Percentiles rank a stretch among this genome's conserved stretches.
Conservation (phyloP, 1,140 invertebrate genomes). For the Nomia melanderi region DNA sequence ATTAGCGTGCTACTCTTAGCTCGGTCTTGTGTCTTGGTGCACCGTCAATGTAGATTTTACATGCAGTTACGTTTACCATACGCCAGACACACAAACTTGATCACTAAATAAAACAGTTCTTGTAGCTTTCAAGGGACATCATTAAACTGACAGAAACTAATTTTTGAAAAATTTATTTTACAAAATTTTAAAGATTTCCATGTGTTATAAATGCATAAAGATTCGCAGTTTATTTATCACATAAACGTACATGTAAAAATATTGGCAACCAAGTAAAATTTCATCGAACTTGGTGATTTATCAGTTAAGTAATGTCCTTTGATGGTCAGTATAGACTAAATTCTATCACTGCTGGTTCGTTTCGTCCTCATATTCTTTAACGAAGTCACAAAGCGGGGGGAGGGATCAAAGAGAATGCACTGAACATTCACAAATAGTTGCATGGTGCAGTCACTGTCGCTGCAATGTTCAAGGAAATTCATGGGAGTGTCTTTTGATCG, state of each 20-base stretch:
- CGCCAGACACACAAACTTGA: conserved; percentile 3
- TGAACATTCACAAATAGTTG: conserved; percentile 52
- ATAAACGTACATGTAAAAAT: not conserved
- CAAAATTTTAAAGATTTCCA: too few species aligned
- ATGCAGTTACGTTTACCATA: conserved; percentile 31
- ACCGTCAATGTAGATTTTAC: conserved; percentile 25
- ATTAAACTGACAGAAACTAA: too few species aligned
- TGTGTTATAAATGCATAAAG: too few species aligned
- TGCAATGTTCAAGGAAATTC: conserved; percentile 12
- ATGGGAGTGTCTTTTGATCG: conserved; percentile 6
- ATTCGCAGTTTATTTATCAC: too few species aligned
- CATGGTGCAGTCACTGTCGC: conserved; percentile 49
- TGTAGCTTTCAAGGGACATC: not conserved
- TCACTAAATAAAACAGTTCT: not conserved
- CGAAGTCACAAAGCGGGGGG: too few species aligned
- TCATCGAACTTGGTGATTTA: not conserved
- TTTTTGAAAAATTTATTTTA: too few species aligned
- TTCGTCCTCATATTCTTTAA: not conserved
- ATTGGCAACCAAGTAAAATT: not conserved
- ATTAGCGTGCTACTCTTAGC: conserved; percentile 37
- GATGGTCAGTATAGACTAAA: not conserved
- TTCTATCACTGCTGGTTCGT: not conserved
- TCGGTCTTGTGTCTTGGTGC: conserved; percentile 19
- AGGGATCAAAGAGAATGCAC: not conserved
- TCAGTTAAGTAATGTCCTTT: too few species aligned